Evolutionary conservation across 92 coral and sea anemone species (phyloP), one percentile per base, ranked within the genome.

Genomic region (Bergia sp.): DNA sequence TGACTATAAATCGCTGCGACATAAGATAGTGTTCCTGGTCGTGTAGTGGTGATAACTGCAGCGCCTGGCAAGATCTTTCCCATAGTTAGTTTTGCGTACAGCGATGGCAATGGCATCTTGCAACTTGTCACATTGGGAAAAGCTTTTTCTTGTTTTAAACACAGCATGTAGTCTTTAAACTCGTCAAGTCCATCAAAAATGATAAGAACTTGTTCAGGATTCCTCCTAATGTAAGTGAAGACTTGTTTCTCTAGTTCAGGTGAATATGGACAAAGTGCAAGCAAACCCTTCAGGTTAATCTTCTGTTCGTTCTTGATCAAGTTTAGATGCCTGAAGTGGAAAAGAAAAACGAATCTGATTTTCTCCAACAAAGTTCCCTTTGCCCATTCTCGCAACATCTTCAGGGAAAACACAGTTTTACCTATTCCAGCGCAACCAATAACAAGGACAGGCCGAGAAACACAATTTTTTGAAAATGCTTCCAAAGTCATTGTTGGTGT

Each of bases 171-270:
- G 15, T 43, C 29, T 13, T 76, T 49, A 88, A 78, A 89, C 83
- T 91, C 94, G 47, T 89, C 90, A 20, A 91, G 82, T 38, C 94
- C 92, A 67, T 91, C 94, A 21, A 91, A 91, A 57, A 91, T 38
- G 4, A 91, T 16, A 3, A 91, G 92, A 50, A 91, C 92, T 18
- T 84, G 42, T 12, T 71, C 87, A 5, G 94, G 90, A 36, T 89
- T 67, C 18, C 55, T 79, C 7, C 5, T 29, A 5, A 91, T 74
- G 69, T 89, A 86, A 41, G 16, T 65, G 23, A 53, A 89, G 8
- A 91, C 86, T 10, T 16, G 1, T 13, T 61, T 58, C 3, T 9
- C 36, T 57, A 81, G 3, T 23, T 39, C 45, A 38, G 74, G 85
- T n/a, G 85, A 81, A 61, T 81, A 53, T 3, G 67, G 45, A 6